Base-by-base conservation (phyloP, 2,888 invertebrate genomes). In the Dioctria linearis region DNA sequence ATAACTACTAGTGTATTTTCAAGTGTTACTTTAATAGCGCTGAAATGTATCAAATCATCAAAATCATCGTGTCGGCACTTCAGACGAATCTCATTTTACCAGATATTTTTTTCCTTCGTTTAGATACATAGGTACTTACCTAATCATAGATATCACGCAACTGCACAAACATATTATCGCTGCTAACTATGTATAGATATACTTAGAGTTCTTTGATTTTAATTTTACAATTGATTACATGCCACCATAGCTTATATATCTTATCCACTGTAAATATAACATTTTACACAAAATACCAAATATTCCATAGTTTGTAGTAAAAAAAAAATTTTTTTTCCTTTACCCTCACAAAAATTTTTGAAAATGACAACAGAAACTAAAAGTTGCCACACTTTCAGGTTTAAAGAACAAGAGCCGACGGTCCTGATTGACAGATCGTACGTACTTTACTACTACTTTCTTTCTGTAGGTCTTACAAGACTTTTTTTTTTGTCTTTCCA, bases 381-480 rank as follows among this genome's bases (percentile, higher is more conserved):
- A 83, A 82, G 83, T 83, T 84, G 83, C 83, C 86, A 88, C 88
- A 86, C 86, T 88, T 88, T 86, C 88, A 89, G 89, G 87, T 89
- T 89, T 87, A 89, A 88, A 89, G 89, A 89, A 83, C 88, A 88
- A 87, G 89, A 89, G 85, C 87, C 89, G 85, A 87, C 88, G 86
- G 87, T 88, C 86, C 87, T 89, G 86, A 86, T 88, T 87, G 89
- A 89, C 84, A 86, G 89, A 88, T 89, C 89, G 89, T 89, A 89
- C 87, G 89, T 89, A 89, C 88, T 83, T 82, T 65, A 43, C 25
- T 25, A 25, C 25, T 25, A 25, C 25, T 25, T 25, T 25, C 25
- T 25, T 25, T 25, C 25, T 25, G 25, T 25, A 25, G 25, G 25
- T 25, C 25, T 25, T 25, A 25, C 25, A 25, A 54, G 59, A 51